phyloP scores from a whole-genome alignment of 2,888 invertebrate species.

The Philhelius pedissequus region DNA sequence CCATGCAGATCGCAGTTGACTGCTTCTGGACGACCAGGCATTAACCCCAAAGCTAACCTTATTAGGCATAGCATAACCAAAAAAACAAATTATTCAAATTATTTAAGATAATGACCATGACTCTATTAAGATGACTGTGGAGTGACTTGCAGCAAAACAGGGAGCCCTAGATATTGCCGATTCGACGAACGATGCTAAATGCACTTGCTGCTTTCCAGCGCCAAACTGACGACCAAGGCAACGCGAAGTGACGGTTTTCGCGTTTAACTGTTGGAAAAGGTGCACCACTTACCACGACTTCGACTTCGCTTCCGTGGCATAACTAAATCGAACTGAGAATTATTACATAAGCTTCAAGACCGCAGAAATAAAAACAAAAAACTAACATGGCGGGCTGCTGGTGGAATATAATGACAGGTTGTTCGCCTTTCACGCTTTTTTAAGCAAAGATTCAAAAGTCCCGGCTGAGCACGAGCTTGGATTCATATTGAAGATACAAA shows the following conservation, averaged over 20 bases:
- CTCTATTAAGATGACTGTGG: slow-evolving; percentile 55
- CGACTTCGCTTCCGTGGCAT: slow-evolving; percentile 53
- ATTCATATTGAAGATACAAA: slow-evolving; percentile 40
- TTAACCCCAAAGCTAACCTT: slow-evolving; percentile 50
- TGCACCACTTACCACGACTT: slow-evolving; percentile 12
- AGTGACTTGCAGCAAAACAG: slow-evolving; percentile 41
- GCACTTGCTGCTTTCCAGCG: slow-evolving; percentile 26
- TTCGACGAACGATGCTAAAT: background rate
- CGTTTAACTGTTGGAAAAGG: slow-evolving; percentile 12
- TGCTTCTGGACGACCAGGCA: slow-evolving; percentile 46
- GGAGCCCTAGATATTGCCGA: background rate
- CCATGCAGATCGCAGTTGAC: slow-evolving; percentile 40
- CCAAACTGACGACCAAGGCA: background rate
- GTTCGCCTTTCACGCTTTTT: slow-evolving; percentile 45
- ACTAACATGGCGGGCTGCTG: background rate
- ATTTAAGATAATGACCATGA: slow-evolving; percentile 67
- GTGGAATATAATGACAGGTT: slow-evolving; percentile 40
- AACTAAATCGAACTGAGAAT: slow-evolving; percentile 67
- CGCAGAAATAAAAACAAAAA: slow-evolving; percentile 33
- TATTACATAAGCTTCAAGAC: slow-evolving; percentile 56
- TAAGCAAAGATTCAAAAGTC: slow-evolving; percentile 22
- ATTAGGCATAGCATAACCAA: slow-evolving; percentile 48
- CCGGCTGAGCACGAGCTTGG: background rate
- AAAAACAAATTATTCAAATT: slow-evolving; percentile 53
- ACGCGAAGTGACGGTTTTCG: background rate